Base-by-base conservation (phyloP, 2,113 vertebrate genomes). In the Phylloscopus trochilus region DNA sequence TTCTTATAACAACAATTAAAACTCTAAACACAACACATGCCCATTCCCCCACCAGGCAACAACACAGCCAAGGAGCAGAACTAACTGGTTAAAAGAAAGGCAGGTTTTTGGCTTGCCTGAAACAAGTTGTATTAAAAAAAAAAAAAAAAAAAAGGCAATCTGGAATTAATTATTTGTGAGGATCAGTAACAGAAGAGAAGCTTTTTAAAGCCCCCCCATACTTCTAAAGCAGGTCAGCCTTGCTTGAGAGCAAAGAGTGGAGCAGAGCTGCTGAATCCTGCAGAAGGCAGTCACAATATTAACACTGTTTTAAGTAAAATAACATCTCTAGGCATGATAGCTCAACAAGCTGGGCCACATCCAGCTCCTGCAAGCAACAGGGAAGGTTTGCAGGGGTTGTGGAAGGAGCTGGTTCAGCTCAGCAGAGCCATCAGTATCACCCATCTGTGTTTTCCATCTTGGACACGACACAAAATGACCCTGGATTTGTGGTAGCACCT, bases 401-500 rank as follows among this genome's bases (percentile, higher is more conserved):
- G 3, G 67, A 41, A 78, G 52, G 10, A 43, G 47, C 15, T 56
- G 74, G 44, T 30, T 79, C 39, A 58, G 70, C 26, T 37, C 20
- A 13, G 8, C 49, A 46, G 35, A 63, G 63, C 58, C 39, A 1
- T 11, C 51, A 10, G 51, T 3, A 22, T 43, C 58, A 79, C 9
- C 44, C 82, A 15, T 7, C 58, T 10, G 0, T 4, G 13, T 15
- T 62, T 21, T 18, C 59, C 4, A 0, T 4, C 49, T 7, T 0
- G 0, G 41, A 11, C 47, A 8, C 46, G 21, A 20, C 1, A 7
- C 5, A 33, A 27, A 67, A 35, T 0, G 7, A 49, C 55, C 21
- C 2, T 0, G 4, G 37, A 44, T 59, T 75, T 21, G 16, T 0
- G 9, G 22, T 0, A 66, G 55, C 14, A 35, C 55, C 27, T 69